Conservation (phyloP, 2,888 invertebrate species). For the Psylliodes chrysocephalus region DNA sequence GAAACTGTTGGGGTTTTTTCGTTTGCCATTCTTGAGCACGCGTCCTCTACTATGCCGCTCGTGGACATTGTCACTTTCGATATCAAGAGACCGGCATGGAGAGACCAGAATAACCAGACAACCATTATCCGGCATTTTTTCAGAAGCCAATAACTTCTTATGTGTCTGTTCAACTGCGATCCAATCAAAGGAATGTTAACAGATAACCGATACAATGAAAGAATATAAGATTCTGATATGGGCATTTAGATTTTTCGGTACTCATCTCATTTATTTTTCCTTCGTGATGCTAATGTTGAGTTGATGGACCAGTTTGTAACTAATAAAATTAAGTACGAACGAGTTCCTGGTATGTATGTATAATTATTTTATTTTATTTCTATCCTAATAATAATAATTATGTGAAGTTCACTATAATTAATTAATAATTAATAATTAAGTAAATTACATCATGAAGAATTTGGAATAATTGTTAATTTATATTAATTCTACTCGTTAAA, state of each 20-base stretch:
- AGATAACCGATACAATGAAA: constrained; percentile 51
- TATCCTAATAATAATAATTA: too few relatives aligned
- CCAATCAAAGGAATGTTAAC: constrained; percentile 53
- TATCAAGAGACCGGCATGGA: constrained; percentile 46
- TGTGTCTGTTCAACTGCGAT: constrained; percentile 55
- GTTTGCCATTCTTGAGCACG: constrained; percentile 35
- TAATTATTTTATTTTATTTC: too few relatives aligned
- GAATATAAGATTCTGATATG: constrained; percentile 42
- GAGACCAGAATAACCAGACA: constrained; percentile 56
- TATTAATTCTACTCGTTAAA: too few relatives aligned
- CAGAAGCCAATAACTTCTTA: constrained; percentile 57
- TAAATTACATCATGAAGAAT: too few relatives aligned
- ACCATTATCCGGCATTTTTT: constrained; percentile 58
- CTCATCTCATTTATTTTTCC: too few relatives aligned
- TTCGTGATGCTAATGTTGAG: too few relatives aligned
- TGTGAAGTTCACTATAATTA: too few relatives aligned
- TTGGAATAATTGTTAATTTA: too few relatives aligned
- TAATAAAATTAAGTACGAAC: constrained; percentile 2
- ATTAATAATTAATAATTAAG: too few relatives aligned
- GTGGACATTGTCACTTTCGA: constrained; percentile 53
- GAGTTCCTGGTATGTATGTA: not conserved
- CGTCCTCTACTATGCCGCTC: constrained; percentile 42
- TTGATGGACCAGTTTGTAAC: constrained; percentile 5
- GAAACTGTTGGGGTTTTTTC: constrained; percentile 37
- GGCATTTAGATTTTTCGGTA: constrained; percentile 34